A percentile compares a stretch with the other conserved stretches of the same genome.
phyloP scores from a whole-genome alignment of 1,140 invertebrate genomes.

The Campoletis sonorensis region DNA sequence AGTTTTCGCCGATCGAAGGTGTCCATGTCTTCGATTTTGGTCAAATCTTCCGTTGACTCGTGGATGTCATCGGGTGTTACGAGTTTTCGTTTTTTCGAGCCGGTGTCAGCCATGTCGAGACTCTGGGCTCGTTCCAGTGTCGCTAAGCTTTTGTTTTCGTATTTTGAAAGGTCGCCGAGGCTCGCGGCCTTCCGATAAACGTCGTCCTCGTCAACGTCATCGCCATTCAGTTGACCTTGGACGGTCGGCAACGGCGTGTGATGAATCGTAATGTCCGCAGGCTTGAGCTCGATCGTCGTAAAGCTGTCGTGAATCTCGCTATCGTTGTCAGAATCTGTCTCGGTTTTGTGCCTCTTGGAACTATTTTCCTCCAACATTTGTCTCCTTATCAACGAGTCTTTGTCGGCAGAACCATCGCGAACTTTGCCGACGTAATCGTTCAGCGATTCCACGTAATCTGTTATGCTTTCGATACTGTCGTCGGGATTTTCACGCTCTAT shows the following conservation, averaged over 20 bases:
- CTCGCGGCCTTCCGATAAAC: slow-evolving; percentile 87
- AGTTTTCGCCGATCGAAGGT: slow-evolving; percentile 82
- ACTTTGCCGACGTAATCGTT: slow-evolving; percentile 59
- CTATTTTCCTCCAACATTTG: slow-evolving; percentile 55
- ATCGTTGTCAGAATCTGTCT: slow-evolving; percentile 77
- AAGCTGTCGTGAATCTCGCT: slow-evolving; percentile 74
- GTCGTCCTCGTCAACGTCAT: slow-evolving; percentile 78
- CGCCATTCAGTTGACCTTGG: slow-evolving; percentile 40
- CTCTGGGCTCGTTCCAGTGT: slow-evolving; percentile 89
- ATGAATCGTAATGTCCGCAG: slow-evolving; percentile 86
- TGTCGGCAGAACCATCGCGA: slow-evolving; percentile 56
- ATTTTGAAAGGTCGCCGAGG: slow-evolving; percentile 86
- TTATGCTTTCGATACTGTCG: slow-evolving; percentile 62
- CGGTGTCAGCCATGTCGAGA: slow-evolving; percentile 85
- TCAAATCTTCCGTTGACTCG: slow-evolving; percentile 79
- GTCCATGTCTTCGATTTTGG: slow-evolving; percentile 81
- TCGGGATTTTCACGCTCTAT: slow-evolving; percentile 55
- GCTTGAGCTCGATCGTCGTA: slow-evolving; percentile 83
- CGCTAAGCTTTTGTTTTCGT: slow-evolving; percentile 80
- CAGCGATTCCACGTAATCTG: slow-evolving; percentile 65
- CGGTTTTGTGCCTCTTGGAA: slow-evolving; percentile 71
- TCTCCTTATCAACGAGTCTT: slow-evolving; percentile 49
- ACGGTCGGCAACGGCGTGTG: slow-evolving; percentile 79
- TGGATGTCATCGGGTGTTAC: slow-evolving; percentile 78
- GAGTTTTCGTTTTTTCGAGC: slow-evolving; percentile 83